phyloP scores from a whole-genome alignment of 2,888 invertebrate species.

The Coelinius sp. region DNA sequence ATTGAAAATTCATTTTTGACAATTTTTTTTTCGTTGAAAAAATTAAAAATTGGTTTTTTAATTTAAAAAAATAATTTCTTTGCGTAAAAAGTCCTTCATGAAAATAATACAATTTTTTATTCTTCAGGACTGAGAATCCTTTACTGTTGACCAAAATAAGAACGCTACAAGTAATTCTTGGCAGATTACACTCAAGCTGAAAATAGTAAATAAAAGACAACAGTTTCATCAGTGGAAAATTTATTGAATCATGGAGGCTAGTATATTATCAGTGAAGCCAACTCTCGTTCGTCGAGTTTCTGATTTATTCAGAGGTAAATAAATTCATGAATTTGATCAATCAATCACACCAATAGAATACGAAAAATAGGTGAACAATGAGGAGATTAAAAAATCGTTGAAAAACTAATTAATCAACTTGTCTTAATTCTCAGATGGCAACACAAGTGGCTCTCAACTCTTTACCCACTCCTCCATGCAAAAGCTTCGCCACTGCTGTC shows the following conservation, averaged over 20 bases:
- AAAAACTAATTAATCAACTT: too few relatives aligned
- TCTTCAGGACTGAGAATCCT: slow-evolving; percentile 42
- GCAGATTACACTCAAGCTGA: background rate
- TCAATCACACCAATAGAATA: too few relatives aligned
- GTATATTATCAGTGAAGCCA: slow-evolving; percentile 51
- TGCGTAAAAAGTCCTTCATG: too few relatives aligned
- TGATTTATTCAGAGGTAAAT: slow-evolving; percentile 65
- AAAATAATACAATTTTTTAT: too few relatives aligned
- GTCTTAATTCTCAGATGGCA: too few relatives aligned
- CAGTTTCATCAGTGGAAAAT: background rate
- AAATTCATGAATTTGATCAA: background rate
- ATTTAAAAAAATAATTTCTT: too few relatives aligned
- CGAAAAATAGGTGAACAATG: background rate
- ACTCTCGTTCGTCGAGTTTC: slow-evolving; percentile 65
- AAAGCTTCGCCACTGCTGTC: slow-evolving; percentile 68
- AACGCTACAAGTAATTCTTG: background rate
- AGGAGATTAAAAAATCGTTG: too few relatives aligned
- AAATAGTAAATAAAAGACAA: slow-evolving; percentile 37
- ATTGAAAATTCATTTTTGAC: too few relatives aligned
- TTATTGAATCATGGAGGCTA: slow-evolving; percentile 45
- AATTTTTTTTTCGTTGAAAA: background rate
- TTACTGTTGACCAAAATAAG: background rate
- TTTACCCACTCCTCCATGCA: slow-evolving; percentile 65
- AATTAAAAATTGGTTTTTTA: too few relatives aligned
- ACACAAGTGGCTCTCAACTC: slow-evolving; percentile 60